A percentile compares a stretch with the other conserved stretches of the same genome.
phyloP scores from a whole-genome alignment of 2,797 vertebrate species.

The Takifugu rubripes region DNA sequence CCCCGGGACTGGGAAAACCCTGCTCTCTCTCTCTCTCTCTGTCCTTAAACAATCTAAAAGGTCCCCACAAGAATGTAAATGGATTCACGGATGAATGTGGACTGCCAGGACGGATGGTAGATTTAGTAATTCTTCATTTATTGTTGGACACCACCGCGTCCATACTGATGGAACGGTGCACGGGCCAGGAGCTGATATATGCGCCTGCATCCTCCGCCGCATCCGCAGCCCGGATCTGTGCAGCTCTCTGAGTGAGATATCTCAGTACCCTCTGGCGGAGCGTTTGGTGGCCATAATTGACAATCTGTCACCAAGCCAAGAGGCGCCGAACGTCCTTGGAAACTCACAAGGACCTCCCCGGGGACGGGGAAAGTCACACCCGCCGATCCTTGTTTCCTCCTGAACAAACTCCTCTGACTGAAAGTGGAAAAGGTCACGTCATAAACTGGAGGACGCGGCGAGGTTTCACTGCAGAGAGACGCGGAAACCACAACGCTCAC shows the following conservation, averaged over 20 bases:
- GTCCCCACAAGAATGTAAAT: conserved; percentile 7
- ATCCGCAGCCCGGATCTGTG: conserved; percentile 32
- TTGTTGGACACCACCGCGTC: conserved; percentile 16
- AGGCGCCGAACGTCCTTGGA: conserved; percentile 55
- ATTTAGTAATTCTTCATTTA: conserved; percentile 10
- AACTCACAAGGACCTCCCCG: conserved; percentile 56
- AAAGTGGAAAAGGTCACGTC: conserved; percentile 6
- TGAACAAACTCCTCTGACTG: conserved; percentile 20
- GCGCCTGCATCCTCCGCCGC: conserved; percentile 21
- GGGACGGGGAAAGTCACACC: conserved; percentile 37
- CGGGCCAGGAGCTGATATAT: background rate
- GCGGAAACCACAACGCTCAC: no score
- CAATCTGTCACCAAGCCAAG: conserved; percentile 66
- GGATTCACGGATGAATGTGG: conserved; percentile 24
- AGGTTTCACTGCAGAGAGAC: no score
- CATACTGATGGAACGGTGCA: conserved; percentile 3
- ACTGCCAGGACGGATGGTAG: background rate
- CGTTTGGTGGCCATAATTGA: conserved; percentile 58
- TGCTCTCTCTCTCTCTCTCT: no score
- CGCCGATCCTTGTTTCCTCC: conserved; percentile 28
- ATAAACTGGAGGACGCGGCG: background rate
- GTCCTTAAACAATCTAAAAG: background rate
- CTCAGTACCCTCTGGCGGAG: conserved; percentile 37
- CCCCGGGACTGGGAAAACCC: background rate
- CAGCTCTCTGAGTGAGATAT: conserved; percentile 36